A percentile compares a stretch with the other conserved stretches of the same genome.
Evolutionary conservation across 2,113 vertebrate species (phyloP).

Genomic region (Rhagologus leucostigma): DNA sequence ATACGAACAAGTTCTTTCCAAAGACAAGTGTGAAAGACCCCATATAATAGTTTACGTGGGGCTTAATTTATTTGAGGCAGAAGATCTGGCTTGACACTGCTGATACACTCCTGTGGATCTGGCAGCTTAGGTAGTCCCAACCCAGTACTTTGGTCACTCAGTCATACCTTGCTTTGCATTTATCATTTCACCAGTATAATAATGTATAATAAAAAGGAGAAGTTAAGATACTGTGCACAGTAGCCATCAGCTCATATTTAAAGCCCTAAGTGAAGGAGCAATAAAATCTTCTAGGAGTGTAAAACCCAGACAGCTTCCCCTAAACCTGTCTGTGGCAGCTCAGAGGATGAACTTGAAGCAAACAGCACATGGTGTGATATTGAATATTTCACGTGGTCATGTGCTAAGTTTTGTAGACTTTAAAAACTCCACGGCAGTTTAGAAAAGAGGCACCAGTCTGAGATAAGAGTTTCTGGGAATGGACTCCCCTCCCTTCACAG

Average conservation of each 20-base stretch:
- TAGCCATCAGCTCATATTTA: not conserved
- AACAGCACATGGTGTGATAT: not conserved
- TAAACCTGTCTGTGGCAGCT: not conserved
- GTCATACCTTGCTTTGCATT: not conserved
- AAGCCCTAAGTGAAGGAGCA: not conserved
- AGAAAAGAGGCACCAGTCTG: not conserved
- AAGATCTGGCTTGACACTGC: not conserved
- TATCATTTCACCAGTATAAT: not conserved
- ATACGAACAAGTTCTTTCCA: not conserved
- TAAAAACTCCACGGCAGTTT: not conserved
- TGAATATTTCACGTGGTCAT: not conserved
- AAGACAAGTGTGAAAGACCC: not conserved
- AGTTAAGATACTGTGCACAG: not conserved
- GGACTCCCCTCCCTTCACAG: not conserved
- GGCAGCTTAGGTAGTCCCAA: not conserved
- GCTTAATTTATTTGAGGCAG: not conserved
- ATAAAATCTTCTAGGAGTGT: not conserved
- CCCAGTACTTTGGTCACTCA: not conserved
- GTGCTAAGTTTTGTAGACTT: not conserved
- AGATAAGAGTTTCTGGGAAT: not conserved
- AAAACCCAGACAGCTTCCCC: not conserved
- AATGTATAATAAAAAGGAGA: not conserved
- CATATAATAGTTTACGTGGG: rapidly evolving
- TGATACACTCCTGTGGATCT: not conserved
- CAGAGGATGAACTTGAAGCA: not conserved